Evolutionary conservation across 2,113 vertebrate genomes (phyloP), one percentile per base, ranked within the genome.

Genomic region (Megaleporinus macrocephalus): DNA sequence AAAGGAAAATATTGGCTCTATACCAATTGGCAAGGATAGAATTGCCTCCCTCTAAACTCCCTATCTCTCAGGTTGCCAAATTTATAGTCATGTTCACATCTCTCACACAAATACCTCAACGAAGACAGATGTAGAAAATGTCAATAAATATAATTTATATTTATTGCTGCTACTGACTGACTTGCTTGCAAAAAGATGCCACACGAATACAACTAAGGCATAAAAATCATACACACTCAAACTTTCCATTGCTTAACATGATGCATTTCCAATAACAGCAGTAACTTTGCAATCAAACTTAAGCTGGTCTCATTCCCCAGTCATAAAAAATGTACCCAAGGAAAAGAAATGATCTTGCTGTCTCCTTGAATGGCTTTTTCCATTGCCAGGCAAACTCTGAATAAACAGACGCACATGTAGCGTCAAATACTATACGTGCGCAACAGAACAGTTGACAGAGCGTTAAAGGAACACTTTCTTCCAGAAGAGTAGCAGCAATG

Each of bases 371-470:
- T 71, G 5, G 7, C 5, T 68, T 66, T 66, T 66, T 70, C 53
- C 49, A 61, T 49, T 16, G 4, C 24, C 15, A 73, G 14, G 24
- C 24, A 26, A 30, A 73, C n/a, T 51, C 70, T 73, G 5, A 55
- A 75, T 20, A 59, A 36, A 59, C 55, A 24, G 22, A 55, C 13
- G 66, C 24, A 76, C 47, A 68, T 68, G 36, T 20, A 81, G 36
- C 5, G 5, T 55, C 47, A 61, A 57, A 76, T 69, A 59, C 47
- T 66, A 57, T 65, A 62, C 27, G 59, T 6, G n/a, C 66, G 18
- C 57, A 72, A 30, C 33, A 59, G 76, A 66, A 59, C 68, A 86
- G 69, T 79, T 83, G 65, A 79, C 71, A 82, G 74, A 72, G 29
- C 55, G 36, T 53, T 72, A 74, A 71, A 80, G 71, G 44, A n/a